Base-by-base conservation (phyloP, 37 sponge, comb jelly and placozoan species). In the Spongilla lacustris region DNA sequence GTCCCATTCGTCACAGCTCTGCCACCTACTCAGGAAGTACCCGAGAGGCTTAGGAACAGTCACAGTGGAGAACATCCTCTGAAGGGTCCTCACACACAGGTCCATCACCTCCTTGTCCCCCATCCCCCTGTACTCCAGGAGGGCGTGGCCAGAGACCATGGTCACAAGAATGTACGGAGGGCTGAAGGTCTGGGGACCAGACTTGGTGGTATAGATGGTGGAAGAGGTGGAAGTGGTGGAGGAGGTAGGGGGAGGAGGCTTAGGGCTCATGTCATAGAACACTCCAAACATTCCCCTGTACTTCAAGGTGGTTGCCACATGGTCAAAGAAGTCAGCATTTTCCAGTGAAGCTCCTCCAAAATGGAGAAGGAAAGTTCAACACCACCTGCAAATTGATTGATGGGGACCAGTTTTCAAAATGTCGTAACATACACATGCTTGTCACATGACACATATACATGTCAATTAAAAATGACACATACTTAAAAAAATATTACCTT, bases 321-420 rank as follows among this genome's bases (percentile, higher is more conserved):
- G 97, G 27, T 94, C 97, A 85, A 96, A 96, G 81, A 96, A 92
- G 69, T 96, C 92, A 50, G 92, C 84, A 83, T 81, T 79, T n/a
- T 2, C 91, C 95, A 21, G 92, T 77, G 27, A 82, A 87, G 25
- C 76, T 67, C 33, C 80, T 41, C 97, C 97, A 96, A 67, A 96
- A 96, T 31, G 90, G 90, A 66, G 30, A 25, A 9, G 90, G 70
- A 78, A 96, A 96, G 36, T 81, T 85, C 71, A 96, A 46, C 2
- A 91, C 91, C 48, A 96, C 83, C 97, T 96, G 79, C 31, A 72
- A 32, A 69, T 69, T 28, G 71, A n/a, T n/a, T n/a, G n/a, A n/a
- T n/a, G n/a, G n/a, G n/a, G n/a, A n/a, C n/a, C n/a, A n/a, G n/a
- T n/a, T n/a, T n/a, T n/a, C n/a, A n/a, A n/a, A n/a, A n/a, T n/a